These are phyloP conservation scores for Collichthys lucidus DNA, from an alignment of 2,113 vertebrate genomes.

Conservation along the genomic window DNA sequence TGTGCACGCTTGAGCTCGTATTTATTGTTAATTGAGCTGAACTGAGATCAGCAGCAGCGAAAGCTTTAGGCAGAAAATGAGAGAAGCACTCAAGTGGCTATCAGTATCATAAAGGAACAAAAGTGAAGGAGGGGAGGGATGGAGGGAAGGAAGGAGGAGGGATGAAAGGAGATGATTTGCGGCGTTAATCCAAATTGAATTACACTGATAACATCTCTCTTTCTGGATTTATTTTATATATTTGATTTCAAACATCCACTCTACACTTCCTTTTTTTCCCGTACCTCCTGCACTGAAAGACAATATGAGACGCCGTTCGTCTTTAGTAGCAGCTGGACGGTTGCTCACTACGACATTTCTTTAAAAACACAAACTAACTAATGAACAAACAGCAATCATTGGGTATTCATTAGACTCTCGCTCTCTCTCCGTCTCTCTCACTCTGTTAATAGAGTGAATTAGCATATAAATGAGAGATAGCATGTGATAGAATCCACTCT, in stretches of 20 bases:
- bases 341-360: constrained; percentile 25
- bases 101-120: constrained; percentile 67
- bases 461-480: constrained; percentile 83
- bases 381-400: constrained; percentile 73
- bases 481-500: constrained; percentile 74
- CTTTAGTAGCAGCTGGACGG: constrained; percentile 1
- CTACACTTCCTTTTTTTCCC: neutral
- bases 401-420: constrained; percentile 62
- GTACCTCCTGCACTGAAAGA: neutral
- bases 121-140: constrained; percentile 56
- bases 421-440: constrained; percentile 29
- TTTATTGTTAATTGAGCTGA: constrained; percentile 63
- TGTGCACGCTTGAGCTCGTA: constrained; percentile 1
- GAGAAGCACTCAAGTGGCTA: constrained; percentile 71
- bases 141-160: constrained; percentile 42
- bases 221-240: constrained; percentile 57
- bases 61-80: constrained; percentile 56
- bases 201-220: constrained; percentile 68
- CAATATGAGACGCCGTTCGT: constrained; percentile 33
- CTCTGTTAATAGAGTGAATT: constrained; percentile 77
- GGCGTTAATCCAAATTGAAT: constrained; percentile 78
- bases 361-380: constrained; percentile 59
- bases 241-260: constrained; percentile 61
- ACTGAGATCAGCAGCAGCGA: constrained; percentile 35
- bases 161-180: constrained; percentile 71